Evolutionary conservation across 2,797 vertebrate genomes (phyloP).

Genomic region (Sebastes trivittatus): DNA sequence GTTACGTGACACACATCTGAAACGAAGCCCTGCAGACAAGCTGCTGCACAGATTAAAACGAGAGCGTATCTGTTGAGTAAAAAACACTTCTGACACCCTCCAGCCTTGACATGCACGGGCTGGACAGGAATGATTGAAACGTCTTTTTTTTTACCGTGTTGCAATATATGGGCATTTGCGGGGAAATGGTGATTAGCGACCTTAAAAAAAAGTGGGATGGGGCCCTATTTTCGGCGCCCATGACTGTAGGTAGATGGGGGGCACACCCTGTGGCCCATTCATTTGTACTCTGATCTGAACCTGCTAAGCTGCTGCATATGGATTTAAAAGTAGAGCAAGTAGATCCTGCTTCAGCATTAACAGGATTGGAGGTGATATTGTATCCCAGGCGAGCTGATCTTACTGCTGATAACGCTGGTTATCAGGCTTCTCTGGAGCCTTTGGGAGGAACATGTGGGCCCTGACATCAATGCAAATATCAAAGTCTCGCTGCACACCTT

Average conservation of each 20-base stretch:
- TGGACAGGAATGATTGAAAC: no score
- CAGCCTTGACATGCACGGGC: no score
- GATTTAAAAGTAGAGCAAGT: slow-evolving; percentile 44
- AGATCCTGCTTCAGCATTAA: slow-evolving; percentile 52
- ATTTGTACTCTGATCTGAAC: slow-evolving; percentile 17
- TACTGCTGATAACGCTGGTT: slow-evolving; percentile 58
- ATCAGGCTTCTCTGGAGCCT: slow-evolving; percentile 49
- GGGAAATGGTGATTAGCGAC: background rate
- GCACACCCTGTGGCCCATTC: background rate
- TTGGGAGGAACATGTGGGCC: slow-evolving; percentile 33
- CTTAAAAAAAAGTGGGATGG: background rate
- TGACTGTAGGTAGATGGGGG: background rate
- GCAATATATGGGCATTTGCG: no score
- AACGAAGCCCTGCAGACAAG: no score
- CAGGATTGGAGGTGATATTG: slow-evolving; percentile 47
- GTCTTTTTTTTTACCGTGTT: no score
- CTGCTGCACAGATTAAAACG: no score
- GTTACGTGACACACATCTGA: no score
- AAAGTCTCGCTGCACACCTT: slow-evolving; percentile 53
- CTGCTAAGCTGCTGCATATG: slow-evolving; percentile 22
- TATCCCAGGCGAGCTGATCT: slow-evolving; percentile 48
- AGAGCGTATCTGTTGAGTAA: no score
- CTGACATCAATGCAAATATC: slow-evolving; percentile 47
- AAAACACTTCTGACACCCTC: no score
- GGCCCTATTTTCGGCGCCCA: background rate